Conservation (phyloP, 2,797 vertebrate species). For the Pangasius larnaudii region DNA sequence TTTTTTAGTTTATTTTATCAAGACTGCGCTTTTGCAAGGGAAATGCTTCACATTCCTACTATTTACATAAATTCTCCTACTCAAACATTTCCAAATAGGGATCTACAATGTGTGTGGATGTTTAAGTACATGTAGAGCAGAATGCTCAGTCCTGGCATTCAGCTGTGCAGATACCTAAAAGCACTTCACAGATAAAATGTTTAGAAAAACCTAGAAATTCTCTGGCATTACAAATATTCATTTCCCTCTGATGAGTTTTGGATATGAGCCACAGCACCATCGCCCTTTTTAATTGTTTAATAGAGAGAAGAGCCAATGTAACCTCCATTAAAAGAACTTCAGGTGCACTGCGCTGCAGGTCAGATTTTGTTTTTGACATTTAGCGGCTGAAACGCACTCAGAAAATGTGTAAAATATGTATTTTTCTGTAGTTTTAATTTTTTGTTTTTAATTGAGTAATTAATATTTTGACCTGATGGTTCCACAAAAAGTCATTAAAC, state of each 20-base stretch:
- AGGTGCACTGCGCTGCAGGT: not conserved
- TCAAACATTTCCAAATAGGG: no score
- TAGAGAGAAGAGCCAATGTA: not conserved
- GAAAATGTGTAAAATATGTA: not conserved
- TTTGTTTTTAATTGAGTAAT: not conserved
- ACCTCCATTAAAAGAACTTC: not conserved
- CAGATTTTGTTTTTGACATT: not conserved
- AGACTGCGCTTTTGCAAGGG: not conserved
- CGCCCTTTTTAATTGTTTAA: not conserved
- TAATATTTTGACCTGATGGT: not conserved
- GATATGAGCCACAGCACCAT: not conserved
- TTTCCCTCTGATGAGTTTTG: not conserved
- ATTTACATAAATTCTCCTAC: no score
- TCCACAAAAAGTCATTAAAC: not conserved
- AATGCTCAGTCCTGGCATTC: not conserved
- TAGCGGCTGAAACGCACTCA: not conserved
- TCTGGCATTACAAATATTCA: not conserved
- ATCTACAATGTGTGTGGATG: not conserved
- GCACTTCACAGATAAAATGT: conserved; percentile 9
- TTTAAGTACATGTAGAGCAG: not conserved
- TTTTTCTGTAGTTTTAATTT: not conserved
- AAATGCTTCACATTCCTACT: not conserved
- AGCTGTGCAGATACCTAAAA: not conserved
- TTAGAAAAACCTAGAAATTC: not conserved
- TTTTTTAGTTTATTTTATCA: not conserved